Evolutionary conservation across 2,113 vertebrate species (phyloP), one percentile per base, ranked within the genome.

Genomic region (Lagenorhynchus albirostris): DNA sequence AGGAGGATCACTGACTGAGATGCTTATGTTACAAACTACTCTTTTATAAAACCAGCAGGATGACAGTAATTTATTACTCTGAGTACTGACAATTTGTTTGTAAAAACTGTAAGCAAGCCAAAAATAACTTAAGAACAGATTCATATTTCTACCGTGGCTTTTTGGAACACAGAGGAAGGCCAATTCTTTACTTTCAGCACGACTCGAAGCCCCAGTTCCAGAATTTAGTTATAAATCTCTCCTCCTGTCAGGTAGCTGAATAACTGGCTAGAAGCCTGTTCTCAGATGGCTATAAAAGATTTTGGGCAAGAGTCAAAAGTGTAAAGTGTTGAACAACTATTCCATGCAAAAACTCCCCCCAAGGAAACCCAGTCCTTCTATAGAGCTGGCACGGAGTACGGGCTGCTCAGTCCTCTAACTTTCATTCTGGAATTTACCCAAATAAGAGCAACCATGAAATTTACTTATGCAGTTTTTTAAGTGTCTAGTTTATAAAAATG

Each of bases 111-210:
- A 76, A 21, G 41, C 23, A 55, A 90, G 58, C 93, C 93, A 97
- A 89, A 96, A 77, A 76, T 55, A 94, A 81, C 76, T 76, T 31
- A 68, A 81, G 88, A 76, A 96, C 17, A 17, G 89, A 96, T 92
- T 95, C 91, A 25, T 89, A 93, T 68, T 93, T 82, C 85, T 77
- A 60, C n/a, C 26, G 14, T 73, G 62, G 81, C 65, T 88, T 91
- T 92, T 92, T 33, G 94, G 70, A 94, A 70, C 21, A 47, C 3
- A 86, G 84, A 90, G 6, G 26, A 36, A 95, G 38, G 68, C 55
- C 73, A 85, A 8, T 84, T 95, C 38, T 85, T 38, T 36, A 80
- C 60, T 55, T 79, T 87, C 47, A 26, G 77, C 62, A 79, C 62
- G 62, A 33, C 6, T 29, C 31, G 17, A 88, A 68, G 82, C 31